Percentiles rank a stretch among this genome's conserved stretches.
Evolutionary conservation across 1,140 invertebrate genomes (phyloP).

Genomic region (Heliconius nattereri): DNA sequence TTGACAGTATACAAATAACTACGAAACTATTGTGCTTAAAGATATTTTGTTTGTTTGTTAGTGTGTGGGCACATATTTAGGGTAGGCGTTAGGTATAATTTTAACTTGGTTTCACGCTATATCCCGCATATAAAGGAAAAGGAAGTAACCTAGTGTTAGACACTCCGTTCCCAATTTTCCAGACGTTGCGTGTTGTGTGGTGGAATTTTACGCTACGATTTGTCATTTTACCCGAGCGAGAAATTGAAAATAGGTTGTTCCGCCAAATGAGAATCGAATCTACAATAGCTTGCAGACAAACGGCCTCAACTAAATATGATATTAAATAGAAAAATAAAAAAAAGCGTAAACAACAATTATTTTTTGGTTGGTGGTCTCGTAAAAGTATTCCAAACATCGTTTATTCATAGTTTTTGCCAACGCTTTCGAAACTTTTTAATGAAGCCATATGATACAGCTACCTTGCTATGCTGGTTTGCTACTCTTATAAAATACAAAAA

Average conservation of each 20-base stretch:
- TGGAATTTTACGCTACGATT: background rate
- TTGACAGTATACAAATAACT: slow-evolving; percentile 5
- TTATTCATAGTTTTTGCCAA: background rate
- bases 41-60: background rate
- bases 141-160: background rate
- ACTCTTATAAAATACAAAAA: too few relatives aligned
- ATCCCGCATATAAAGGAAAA: background rate
- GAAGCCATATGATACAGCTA: background rate
- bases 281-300: too few relatives aligned
- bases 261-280: too few relatives aligned
- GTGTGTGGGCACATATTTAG: background rate
- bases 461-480: too few relatives aligned
- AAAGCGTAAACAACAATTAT: background rate
- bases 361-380: background rate
- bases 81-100: background rate
- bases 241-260: background rate
- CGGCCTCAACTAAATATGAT: too few relatives aligned
- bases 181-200: background rate
- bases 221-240: background rate
- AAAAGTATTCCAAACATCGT: background rate
- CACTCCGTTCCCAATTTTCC: background rate
- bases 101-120: background rate
- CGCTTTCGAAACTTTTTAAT: background rate
- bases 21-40: background rate
- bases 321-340: background rate